Percentiles rank a stretch among this genome's conserved stretches.
phyloP scores from a whole-genome alignment of 2,113 vertebrate species.

The Crotalus tigris region DNA sequence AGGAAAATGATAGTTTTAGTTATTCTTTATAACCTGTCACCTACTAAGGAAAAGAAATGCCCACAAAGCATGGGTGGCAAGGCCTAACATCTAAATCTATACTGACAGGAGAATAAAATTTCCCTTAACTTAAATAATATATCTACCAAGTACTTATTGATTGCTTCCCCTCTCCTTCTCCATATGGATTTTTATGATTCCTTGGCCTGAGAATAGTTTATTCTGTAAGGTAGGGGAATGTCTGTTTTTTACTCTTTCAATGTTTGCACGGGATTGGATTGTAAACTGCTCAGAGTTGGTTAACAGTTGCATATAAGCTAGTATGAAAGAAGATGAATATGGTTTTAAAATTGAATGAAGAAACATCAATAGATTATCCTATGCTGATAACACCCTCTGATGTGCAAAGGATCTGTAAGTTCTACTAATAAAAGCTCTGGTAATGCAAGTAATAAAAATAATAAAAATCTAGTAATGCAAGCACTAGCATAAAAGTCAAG shows the following conservation, averaged over 20 bases:
- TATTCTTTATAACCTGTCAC: not conserved
- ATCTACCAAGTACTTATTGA: not conserved
- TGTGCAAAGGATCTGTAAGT: not conserved
- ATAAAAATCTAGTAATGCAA: not conserved
- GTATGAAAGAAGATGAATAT: not conserved
- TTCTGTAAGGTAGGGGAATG: not conserved
- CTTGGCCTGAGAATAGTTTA: not conserved
- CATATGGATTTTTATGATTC: not conserved
- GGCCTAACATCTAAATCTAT: not conserved
- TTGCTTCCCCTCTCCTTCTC: not conserved
- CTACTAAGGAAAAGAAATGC: not conserved
- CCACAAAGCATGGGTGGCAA: not conserved
- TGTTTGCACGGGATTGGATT: not conserved
- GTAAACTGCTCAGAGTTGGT: not conserved
- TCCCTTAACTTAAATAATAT: not conserved
- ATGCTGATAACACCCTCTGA: not conserved
- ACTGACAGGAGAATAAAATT: not conserved
- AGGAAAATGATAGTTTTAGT: not conserved
- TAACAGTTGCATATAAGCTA: not conserved
- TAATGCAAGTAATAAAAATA: not conserved
- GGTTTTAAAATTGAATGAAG: not conserved
- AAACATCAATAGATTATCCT: not conserved
- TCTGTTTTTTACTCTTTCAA: not conserved
- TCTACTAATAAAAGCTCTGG: not conserved
- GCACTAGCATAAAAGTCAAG: not conserved